Evolutionary conservation across 37 sponge, comb jelly and placozoan species (phyloP).

Genomic region (Cliona cf. orientalis): DNA sequence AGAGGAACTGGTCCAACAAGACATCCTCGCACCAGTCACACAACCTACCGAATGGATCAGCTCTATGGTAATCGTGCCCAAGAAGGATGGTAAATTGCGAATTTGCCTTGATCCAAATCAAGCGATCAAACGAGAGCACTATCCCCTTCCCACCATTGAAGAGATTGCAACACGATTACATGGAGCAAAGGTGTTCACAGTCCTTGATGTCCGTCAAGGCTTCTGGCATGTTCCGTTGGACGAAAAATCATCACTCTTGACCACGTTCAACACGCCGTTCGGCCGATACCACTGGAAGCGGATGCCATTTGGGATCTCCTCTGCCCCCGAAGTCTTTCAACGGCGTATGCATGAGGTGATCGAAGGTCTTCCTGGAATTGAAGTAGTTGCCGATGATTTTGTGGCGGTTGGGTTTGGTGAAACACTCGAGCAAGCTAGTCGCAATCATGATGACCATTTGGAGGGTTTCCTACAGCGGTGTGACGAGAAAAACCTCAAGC

Average conservation of each 20-base stretch:
- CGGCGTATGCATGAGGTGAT: conserved; percentile 41
- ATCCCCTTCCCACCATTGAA: conserved; percentile 61
- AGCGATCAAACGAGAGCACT: conserved; percentile 61
- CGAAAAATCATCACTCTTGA: conserved; percentile 56
- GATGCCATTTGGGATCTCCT: conserved; percentile 56
- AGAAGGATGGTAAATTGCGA: conserved; percentile 38
- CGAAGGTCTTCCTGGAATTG: conserved; percentile 50
- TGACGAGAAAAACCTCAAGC: conserved; percentile 12
- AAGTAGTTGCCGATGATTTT: conserved; percentile 54
- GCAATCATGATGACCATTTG: conserved; percentile 22
- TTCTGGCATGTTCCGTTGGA: conserved; percentile 73
- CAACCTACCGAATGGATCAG: conserved; percentile 65
- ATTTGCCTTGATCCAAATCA: conserved; percentile 70
- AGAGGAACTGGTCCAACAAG: conserved; percentile 37
- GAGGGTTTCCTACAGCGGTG: conserved; percentile 29
- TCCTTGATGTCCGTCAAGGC: conserved; percentile 53
- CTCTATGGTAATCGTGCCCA: conserved; percentile 50
- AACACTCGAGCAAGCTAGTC: conserved; percentile 8
- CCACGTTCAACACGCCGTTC: conserved; percentile 66
- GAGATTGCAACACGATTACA: conserved; percentile 48
- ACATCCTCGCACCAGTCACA: conserved; percentile 52
- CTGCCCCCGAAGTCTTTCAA: conserved; percentile 68
- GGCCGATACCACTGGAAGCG: conserved; percentile 51
- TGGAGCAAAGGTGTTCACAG: conserved; percentile 57
- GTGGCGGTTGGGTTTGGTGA: conserved; percentile 42